Percentiles rank a stretch among this genome's conserved stretches.
phyloP scores from a whole-genome alignment of 2,797 vertebrate genomes.

The Hemibagrus guttatus region DNA sequence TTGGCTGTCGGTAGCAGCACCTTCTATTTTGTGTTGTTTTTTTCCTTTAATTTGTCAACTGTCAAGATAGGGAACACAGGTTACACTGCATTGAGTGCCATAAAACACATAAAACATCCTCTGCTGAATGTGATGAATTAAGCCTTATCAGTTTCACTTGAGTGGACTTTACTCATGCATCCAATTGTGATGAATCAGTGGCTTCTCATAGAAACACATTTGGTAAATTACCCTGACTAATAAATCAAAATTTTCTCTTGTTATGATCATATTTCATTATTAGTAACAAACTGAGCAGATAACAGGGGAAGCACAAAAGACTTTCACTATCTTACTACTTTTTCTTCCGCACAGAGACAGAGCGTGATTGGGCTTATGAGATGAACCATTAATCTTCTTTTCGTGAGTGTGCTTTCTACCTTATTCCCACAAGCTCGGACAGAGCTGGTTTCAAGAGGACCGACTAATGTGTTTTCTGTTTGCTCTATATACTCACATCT shows the following conservation, averaged over 20 bases:
- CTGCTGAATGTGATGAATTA: slow-evolving; percentile 38
- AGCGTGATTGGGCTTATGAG: slow-evolving; percentile 28
- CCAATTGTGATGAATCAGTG: slow-evolving; percentile 30
- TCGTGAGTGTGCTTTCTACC: slow-evolving; percentile 42
- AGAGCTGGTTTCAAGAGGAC: slow-evolving; percentile 8
- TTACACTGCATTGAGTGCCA: background rate
- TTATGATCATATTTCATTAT: slow-evolving; percentile 48
- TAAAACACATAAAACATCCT: background rate
- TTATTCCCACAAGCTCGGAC: slow-evolving; percentile 37
- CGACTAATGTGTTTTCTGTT: slow-evolving; percentile 30
- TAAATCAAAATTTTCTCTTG: slow-evolving; percentile 50
- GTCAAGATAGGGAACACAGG: background rate
- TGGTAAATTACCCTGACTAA: slow-evolving; percentile 35
- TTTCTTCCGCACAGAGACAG: slow-evolving; percentile 29
- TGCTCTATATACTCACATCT: slow-evolving; percentile 8
- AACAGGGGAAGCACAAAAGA: slow-evolving; percentile 38
- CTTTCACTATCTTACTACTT: slow-evolving; percentile 38
- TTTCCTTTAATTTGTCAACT: background rate
- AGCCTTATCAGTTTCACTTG: slow-evolving; percentile 36
- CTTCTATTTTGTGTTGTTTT: background rate
- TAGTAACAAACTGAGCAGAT: slow-evolving; percentile 47
- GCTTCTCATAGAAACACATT: slow-evolving; percentile 31
- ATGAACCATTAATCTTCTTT: slow-evolving; percentile 53
- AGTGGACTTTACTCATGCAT: slow-evolving; percentile 29
- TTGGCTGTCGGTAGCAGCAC: background rate